Conservation (phyloP, 2,113 vertebrate genomes). For the Marmota flaviventris region DNA sequence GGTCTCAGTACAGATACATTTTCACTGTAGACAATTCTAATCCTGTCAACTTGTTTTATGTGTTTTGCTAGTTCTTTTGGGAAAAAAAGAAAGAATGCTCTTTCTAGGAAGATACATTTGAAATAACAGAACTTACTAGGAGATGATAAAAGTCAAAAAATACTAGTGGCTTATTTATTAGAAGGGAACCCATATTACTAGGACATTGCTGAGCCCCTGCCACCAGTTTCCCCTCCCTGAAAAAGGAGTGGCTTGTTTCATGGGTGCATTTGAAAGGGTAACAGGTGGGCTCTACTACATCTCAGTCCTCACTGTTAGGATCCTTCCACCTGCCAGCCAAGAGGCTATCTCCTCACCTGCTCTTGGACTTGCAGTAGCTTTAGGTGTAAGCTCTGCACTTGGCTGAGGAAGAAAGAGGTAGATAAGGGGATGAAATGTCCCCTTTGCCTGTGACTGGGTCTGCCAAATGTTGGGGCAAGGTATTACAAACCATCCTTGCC, state of each 20-base stretch:
- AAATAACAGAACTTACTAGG: conserved; percentile 22
- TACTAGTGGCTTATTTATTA: not conserved
- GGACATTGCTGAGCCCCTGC: not conserved
- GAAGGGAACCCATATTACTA: not conserved
- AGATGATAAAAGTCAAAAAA: not conserved
- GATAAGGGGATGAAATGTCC: not conserved
- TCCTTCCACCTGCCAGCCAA: not conserved
- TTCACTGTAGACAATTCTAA: not conserved
- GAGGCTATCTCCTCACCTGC: not conserved
- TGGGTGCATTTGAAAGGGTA: not conserved
- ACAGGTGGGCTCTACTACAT: not conserved
- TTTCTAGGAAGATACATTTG: not conserved
- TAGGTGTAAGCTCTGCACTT: not conserved
- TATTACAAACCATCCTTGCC: not conserved
- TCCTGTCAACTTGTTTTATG: not conserved
- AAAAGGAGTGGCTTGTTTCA: not conserved
- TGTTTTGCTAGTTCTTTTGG: not conserved
- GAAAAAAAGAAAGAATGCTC: not conserved
- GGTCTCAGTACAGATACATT: not conserved
- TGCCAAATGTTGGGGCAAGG: not conserved
- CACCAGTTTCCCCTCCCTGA: not conserved
- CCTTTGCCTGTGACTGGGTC: not conserved
- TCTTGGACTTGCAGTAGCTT: not conserved
- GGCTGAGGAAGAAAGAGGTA: not conserved
- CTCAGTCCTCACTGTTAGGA: not conserved